These are phyloP conservation scores for Lampropteryx suffumata DNA, from an alignment of 2,888 invertebrate species.

Conservation along the genomic window DNA sequence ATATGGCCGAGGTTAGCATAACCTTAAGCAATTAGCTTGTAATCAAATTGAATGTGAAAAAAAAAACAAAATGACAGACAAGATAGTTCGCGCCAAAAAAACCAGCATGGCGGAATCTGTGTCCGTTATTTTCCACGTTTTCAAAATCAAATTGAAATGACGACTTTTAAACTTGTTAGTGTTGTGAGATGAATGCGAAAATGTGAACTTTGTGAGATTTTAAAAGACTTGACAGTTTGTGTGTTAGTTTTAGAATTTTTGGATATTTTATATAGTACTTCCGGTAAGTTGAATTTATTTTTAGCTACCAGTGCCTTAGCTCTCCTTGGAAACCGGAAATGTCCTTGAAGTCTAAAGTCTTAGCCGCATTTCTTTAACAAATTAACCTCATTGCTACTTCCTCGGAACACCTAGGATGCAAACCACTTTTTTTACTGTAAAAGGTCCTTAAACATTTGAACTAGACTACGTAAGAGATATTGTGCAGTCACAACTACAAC, in stretches of 20 bases:
- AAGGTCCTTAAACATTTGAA: no score
- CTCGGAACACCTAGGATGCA: no score
- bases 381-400: no score
- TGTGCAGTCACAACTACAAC: no score
- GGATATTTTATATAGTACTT: conserved; percentile 32
- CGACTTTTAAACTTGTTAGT: conserved; percentile 45
- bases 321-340: conserved; percentile 5
- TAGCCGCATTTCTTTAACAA: neutral
- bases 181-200: conserved; percentile 40
- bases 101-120: conserved; percentile 60
- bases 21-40: conserved; percentile 44
- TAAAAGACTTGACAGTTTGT: conserved; percentile 31
- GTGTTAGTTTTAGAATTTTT: conserved; percentile 33
- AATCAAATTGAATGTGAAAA: no score
- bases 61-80: conserved; percentile 61
- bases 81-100: conserved; percentile 74
- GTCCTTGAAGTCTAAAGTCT: conserved; percentile 4
- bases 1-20: conserved; percentile 55
- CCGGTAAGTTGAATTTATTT: conserved; percentile 23
- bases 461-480: no score
- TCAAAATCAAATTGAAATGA: conserved; percentile 81
- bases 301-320: neutral
- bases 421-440: no score
- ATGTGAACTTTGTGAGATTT: conserved; percentile 41
- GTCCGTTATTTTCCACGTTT: conserved; percentile 67